phyloP scores from a whole-genome alignment of 2,113 vertebrate genomes.

The Axis porcinus region DNA sequence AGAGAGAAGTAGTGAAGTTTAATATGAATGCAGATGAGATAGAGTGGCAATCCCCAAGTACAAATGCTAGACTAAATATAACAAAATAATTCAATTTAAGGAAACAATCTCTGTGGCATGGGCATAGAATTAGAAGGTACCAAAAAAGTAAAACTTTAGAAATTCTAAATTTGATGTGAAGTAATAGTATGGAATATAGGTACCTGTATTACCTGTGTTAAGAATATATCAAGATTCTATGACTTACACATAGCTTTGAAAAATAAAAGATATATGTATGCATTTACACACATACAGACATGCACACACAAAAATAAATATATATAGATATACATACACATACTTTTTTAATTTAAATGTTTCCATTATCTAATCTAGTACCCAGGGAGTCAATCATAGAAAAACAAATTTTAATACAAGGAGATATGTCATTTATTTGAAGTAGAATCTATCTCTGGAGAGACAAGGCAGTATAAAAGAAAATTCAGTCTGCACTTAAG shows the following conservation, averaged over 20 bases:
- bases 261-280: background rate
- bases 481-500: constrained; percentile 23
- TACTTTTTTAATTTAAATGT: background rate
- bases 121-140: background rate
- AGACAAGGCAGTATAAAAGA: constrained; percentile 4
- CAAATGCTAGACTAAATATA: background rate
- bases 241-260: background rate
- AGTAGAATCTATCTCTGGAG: background rate
- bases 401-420: constrained; percentile 43
- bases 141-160: constrained; percentile 1
- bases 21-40: background rate
- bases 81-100: constrained; percentile 27
- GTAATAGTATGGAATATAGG: background rate
- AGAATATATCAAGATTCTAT: background rate
- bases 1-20: background rate
- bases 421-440: constrained; percentile 47
- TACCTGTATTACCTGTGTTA: background rate
- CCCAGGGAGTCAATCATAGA: background rate
- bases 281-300: background rate
- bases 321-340: background rate
- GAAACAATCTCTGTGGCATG: background rate
- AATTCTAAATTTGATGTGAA: constrained; percentile 27
- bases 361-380: background rate
- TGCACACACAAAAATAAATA: background rate
- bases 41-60: background rate